Evolutionary conservation across 2,797 vertebrate genomes (phyloP).

Genomic region (Notolabrus celidotus): DNA sequence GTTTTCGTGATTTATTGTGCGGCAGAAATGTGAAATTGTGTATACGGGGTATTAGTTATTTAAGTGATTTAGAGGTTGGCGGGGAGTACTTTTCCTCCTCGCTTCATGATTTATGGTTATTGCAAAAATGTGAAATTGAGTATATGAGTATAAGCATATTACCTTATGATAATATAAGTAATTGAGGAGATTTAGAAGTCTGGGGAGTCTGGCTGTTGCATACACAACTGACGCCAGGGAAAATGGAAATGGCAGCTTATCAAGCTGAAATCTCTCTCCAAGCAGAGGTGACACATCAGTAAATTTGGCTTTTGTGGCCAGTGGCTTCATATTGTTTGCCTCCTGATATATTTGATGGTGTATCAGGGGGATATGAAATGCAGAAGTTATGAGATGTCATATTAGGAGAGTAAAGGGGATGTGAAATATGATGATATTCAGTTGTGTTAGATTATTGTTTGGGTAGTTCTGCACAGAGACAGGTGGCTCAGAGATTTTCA

Average conservation of each 20-base stretch:
- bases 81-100: constrained; percentile 73
- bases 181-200: constrained; percentile 84
- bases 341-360: constrained; percentile 73
- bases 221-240: constrained; percentile 62
- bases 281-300: constrained; percentile 69
- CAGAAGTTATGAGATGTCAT: constrained; percentile 69
- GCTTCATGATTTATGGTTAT: constrained; percentile 84
- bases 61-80: constrained; percentile 86
- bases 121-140: constrained; percentile 85
- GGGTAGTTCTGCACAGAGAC: constrained; percentile 44
- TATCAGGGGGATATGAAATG: constrained; percentile 73
- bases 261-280: constrained; percentile 67
- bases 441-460: constrained; percentile 54
- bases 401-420: constrained; percentile 63
- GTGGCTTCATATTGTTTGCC: constrained; percentile 72
- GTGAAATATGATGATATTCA: constrained; percentile 65
- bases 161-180: constrained; percentile 87
- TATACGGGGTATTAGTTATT: constrained; percentile 82
- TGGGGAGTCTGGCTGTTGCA: constrained; percentile 61
- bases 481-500: constrained; percentile 44
- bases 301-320: constrained; percentile 73
- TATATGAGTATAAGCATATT: constrained; percentile 87
- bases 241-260: constrained; percentile 74
- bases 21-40: constrained; percentile 83
- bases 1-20: constrained; percentile 83